Evolutionary conservation across 2,888 invertebrate species (phyloP).

Genomic region (Ennomos quercinarius): DNA sequence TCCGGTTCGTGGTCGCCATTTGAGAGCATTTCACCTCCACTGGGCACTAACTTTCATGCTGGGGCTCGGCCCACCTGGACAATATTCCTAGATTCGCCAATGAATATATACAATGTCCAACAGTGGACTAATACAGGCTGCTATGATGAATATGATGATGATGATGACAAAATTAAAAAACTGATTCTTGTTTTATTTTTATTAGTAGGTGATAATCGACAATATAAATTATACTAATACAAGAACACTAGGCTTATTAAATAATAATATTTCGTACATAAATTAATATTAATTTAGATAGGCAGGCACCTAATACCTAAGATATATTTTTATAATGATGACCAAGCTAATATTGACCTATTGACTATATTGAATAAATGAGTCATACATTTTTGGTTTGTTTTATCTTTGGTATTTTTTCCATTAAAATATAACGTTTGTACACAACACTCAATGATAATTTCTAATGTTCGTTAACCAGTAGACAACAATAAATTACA

Average conservation of each 20-base stretch:
- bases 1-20: too few relatives aligned
- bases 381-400: constrained; percentile 1
- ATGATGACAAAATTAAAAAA: constrained; percentile 12
- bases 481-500: too few relatives aligned
- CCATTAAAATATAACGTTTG: too few relatives aligned
- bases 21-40: too few relatives aligned
- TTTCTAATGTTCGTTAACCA: too few relatives aligned
- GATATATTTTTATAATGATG: not conserved
- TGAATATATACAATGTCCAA: too few relatives aligned
- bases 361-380: too few relatives aligned
- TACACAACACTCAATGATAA: too few relatives aligned
- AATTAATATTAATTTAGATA: constrained; percentile 60
- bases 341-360: not conserved
- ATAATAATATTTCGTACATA: constrained; percentile 60
- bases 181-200: constrained; percentile 35
- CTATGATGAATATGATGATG: not conserved
- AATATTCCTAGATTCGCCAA: too few relatives aligned
- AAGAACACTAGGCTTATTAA: constrained; percentile 59
- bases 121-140: too few relatives aligned
- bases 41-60: too few relatives aligned
- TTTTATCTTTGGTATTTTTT: not conserved
- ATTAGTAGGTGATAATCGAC: constrained; percentile 57
- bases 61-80: too few relatives aligned
- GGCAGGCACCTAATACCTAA: constrained; percentile 28
- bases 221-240: constrained; percentile 70